These are phyloP conservation scores for Nymphicus hollandicus DNA, from an alignment of 2,113 vertebrate species.

Conservation along the genomic window DNA sequence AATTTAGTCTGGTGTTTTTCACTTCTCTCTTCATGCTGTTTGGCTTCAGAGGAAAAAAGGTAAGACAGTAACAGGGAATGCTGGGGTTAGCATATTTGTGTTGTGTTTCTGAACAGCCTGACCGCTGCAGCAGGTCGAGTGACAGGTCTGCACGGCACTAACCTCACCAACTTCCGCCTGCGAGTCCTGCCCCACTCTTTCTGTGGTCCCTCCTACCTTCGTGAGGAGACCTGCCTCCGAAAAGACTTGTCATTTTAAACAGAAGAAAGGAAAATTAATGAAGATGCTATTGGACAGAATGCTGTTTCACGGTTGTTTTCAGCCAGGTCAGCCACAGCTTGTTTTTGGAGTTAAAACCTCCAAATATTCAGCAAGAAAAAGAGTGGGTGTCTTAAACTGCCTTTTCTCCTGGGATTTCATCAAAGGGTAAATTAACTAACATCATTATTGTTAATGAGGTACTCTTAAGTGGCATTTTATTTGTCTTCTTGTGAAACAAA, in stretches of 20 bases:
- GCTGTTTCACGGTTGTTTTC: background rate
- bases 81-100: background rate
- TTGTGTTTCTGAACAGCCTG: background rate
- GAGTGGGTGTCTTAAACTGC: background rate
- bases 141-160: background rate
- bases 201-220: background rate
- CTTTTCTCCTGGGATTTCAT: background rate
- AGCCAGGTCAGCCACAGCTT: background rate
- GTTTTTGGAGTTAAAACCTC: background rate
- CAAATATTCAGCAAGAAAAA: background rate
- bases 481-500: background rate
- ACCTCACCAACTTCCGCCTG: background rate
- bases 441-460: background rate
- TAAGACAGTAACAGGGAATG: background rate
- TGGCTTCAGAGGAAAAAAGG: slow-evolving; percentile 4
- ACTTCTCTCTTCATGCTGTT: background rate
- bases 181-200: background rate
- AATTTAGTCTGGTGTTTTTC: slow-evolving; percentile 25
- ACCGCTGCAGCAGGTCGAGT: background rate
- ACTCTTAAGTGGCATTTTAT: background rate
- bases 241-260: background rate
- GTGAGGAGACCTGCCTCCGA: background rate
- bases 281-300: background rate
- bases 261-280: background rate
- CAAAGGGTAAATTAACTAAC: background rate